A percentile compares a stretch with the other conserved stretches of the same genome.
phyloP scores from a whole-genome alignment of 2,797 vertebrate species.

The Oceanodroma leucorhoa region DNA sequence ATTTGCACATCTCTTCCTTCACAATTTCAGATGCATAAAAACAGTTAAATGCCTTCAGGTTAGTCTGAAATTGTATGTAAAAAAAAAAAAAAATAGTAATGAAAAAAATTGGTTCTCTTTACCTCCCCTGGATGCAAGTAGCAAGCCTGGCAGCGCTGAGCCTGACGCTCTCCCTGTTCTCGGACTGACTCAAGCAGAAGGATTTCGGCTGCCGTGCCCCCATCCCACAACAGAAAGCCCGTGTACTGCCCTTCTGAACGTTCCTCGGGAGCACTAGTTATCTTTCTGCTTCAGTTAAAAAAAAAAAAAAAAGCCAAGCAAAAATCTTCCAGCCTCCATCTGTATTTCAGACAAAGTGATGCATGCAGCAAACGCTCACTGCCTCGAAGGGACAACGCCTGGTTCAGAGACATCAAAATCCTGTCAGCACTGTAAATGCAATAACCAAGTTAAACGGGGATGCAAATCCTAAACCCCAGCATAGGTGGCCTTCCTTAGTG shows the following conservation, averaged over 20 bases:
- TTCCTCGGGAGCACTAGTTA: neutral
- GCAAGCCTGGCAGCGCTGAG: neutral
- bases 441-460: neutral
- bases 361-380: neutral
- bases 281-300: neutral
- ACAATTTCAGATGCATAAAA: neutral
- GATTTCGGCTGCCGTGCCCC: neutral
- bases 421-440: neutral
- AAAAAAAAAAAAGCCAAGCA: neutral
- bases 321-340: neutral
- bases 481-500: neutral
- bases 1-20: neutral
- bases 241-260: fast-evolving
- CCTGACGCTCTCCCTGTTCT: neutral
- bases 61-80: neutral
- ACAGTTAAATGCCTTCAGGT: neutral
- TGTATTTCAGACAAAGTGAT: constrained; percentile 16
- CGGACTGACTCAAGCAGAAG: neutral
- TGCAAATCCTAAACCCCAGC: neutral
- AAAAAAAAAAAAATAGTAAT: neutral
- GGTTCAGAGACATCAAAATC: constrained; percentile 3
- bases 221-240: neutral
- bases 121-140: neutral
- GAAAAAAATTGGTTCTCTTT: neutral
- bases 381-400: constrained; percentile 34